Evolutionary conservation across 37 sponge, comb jelly and placozoan genomes (phyloP).

Genomic region (Halisarca cf. caerulea): DNA sequence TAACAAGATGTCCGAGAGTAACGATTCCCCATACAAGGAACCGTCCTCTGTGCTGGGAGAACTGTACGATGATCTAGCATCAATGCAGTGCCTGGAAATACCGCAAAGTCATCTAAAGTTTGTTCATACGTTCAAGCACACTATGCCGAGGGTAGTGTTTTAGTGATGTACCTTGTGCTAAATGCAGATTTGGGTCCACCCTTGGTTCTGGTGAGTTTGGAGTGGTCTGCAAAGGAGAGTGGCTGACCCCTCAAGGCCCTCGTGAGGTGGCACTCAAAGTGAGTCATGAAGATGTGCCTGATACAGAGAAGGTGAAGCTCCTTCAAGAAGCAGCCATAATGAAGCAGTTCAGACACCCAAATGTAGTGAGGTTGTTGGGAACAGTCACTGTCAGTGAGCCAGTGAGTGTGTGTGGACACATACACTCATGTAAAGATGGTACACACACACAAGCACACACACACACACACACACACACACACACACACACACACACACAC

Average conservation of each 20-base stretch:
- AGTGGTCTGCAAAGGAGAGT: slow-evolving; percentile 3
- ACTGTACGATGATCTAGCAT: slow-evolving; percentile 12
- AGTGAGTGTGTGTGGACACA: neutral
- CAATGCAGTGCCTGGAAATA: slow-evolving; percentile 4
- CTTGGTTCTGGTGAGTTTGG: slow-evolving; percentile 14
- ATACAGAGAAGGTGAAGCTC: neutral
- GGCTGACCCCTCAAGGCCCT: neutral
- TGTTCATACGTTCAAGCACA: neutral
- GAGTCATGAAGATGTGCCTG: neutral
- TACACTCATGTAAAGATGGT: no score
- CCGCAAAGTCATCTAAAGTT: neutral
- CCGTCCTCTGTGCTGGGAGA: neutral
- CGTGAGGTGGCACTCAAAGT: neutral
- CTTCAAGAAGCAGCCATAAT: slow-evolving; percentile 19
- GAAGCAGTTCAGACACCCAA: neutral
- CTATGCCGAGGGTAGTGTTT: neutral
- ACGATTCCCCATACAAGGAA: neutral
- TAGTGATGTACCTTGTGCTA: neutral
- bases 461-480: no score
- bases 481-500: no score
- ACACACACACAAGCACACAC: no score
- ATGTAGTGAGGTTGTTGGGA: neutral
- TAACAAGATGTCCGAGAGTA: neutral
- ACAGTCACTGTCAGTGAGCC: slow-evolving; percentile 1
- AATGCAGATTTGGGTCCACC: neutral